phyloP scores from a whole-genome alignment of 2,113 vertebrate genomes.

The Epinephelus fuscoguttatus region DNA sequence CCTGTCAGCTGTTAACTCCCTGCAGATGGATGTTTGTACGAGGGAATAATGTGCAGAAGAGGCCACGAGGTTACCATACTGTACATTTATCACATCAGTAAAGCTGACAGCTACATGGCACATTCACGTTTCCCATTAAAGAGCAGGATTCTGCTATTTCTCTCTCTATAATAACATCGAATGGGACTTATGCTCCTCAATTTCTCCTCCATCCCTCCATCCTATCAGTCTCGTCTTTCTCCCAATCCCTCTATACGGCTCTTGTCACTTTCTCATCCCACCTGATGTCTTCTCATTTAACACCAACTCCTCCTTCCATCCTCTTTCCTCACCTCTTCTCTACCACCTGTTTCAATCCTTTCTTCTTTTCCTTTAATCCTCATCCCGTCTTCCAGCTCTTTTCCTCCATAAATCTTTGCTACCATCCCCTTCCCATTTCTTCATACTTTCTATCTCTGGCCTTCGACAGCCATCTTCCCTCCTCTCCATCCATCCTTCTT shows the following conservation, averaged over 20 bases:
- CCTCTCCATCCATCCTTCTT: neutral
- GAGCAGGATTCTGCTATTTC: constrained; percentile 24
- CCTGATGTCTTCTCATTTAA: neutral
- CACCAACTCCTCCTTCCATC: neutral
- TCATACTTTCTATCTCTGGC: neutral
- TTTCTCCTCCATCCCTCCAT: constrained; percentile 6
- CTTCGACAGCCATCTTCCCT: neutral
- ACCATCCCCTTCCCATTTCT: neutral
- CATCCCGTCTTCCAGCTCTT: neutral
- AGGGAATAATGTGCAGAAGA: constrained; percentile 35
- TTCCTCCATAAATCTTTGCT: neutral
- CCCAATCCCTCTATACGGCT: neutral
- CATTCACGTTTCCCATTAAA: constrained; percentile 44
- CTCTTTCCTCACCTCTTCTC: neutral
- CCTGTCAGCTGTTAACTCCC: constrained; percentile 32
- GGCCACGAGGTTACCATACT: constrained; percentile 40
- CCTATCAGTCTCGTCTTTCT: neutral
- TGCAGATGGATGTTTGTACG: constrained; percentile 55
- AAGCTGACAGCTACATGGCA: constrained; percentile 64
- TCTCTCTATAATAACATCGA: neutral
- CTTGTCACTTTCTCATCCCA: neutral
- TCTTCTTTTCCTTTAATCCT: neutral
- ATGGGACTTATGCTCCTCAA: constrained; percentile 11
- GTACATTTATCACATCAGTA: constrained; percentile 64
- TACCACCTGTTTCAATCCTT: neutral